These are phyloP conservation scores for Thamnophis sirtalis DNA, from an alignment of 2,113 vertebrate genomes.

Conservation along the genomic window DNA sequence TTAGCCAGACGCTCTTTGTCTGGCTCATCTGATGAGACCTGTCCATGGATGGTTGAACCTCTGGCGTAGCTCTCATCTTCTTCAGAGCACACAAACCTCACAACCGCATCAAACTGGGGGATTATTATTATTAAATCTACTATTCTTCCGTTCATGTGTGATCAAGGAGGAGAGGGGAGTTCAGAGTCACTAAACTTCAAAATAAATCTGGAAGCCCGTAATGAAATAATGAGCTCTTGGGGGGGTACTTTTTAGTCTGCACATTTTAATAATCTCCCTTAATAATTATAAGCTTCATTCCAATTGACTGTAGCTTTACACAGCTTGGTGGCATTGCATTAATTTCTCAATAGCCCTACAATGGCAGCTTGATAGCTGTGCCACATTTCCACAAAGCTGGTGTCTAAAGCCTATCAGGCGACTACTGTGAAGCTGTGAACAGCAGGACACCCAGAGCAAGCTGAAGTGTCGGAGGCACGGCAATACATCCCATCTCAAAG, in stretches of 20 bases:
- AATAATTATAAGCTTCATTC: conserved; percentile 8
- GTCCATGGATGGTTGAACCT: neutral
- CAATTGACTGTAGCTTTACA: neutral
- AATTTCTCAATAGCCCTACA: neutral
- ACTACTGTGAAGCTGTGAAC: neutral
- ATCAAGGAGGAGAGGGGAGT: neutral
- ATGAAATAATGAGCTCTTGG: conserved; percentile 9
- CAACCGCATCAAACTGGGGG: neutral
- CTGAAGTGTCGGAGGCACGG: neutral
- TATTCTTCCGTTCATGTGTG: neutral
- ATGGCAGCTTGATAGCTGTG: neutral
- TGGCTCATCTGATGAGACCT: neutral
- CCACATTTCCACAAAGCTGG: neutral
- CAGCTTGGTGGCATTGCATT: neutral
- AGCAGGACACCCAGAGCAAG: neutral
- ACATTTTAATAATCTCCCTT: conserved; percentile 1
- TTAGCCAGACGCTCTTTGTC: neutral
- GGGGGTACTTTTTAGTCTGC: neutral
- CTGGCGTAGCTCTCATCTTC: neutral
- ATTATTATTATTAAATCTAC: neutral
- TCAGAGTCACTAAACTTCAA: neutral
- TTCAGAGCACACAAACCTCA: neutral
- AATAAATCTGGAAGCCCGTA: neutral
- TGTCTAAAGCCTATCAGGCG: neutral
- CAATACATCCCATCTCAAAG: neutral